Base-by-base conservation (phyloP, 1,140 invertebrate species). In the Hypsibius dujardini region DNA sequence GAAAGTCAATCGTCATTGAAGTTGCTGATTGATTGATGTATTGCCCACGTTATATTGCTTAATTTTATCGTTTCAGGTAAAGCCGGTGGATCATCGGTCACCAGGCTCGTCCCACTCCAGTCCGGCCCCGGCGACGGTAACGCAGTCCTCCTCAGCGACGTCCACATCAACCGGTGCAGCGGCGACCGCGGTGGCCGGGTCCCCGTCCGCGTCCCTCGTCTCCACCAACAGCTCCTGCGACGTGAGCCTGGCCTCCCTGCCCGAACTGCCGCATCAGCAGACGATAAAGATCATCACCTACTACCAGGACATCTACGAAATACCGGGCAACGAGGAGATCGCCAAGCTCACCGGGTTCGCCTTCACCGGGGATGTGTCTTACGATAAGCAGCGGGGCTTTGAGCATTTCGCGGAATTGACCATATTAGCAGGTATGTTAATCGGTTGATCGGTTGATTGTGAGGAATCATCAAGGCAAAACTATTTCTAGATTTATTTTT, bases 231-330 rank as follows among this genome's bases (percentile, higher is more conserved):
- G 50, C n/a, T 7, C 50, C 7, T 56, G 50, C 3, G 62, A 67
- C 62, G 62, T 42, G 12, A 67, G 62, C 42, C 73, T 79, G 46
- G 72, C 72, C 15, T 15, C 12, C 1, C 72, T 80, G 47, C 72
- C 73, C 47, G 71, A 73, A 47, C 74, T 78, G 1, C 62, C 62
- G 12, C 75, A 78, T 28, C 74, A 73, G 69, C 74, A 75, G 67
- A 73, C 78, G 3, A 77, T 80, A 1, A 75, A 78, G 71, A 76
- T 74, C 50, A 62, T 80, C 1, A 76, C 79, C 1, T 67, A 74
- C 45, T 76, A 78, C 40, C 79, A 80, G 73, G 79, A 80, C 56
- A 77, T 77, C 72, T 80, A 76, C 72, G 79, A 80, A 74, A 77
- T 79, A 72, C 77, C 79, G 7, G 75, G 76, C 40, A 76, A 77